Base-by-base conservation (phyloP, 1,140 invertebrate genomes). In the Dermatophagoides farinae region DNA sequence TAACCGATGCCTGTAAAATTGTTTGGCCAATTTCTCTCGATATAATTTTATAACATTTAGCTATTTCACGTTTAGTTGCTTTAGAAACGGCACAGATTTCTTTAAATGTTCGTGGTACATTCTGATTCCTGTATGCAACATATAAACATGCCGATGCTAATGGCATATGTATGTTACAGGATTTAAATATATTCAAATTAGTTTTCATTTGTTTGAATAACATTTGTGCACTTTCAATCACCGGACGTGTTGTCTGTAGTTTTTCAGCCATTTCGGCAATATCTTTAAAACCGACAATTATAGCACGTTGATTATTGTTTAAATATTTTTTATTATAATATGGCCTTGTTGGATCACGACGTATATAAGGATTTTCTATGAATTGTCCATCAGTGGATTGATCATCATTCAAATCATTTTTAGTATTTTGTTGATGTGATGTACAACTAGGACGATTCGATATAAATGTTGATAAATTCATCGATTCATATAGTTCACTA, bases 111-210 rank as follows among this genome's bases (percentile, higher is more conserved):
- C 95, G 79, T 0, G 93, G 92, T 0, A 97, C 95, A 11, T 89
- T 88, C 73, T 97, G 92, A 70, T 97, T 90, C 37, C 95, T 77
- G 71, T 93, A 98, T 0, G 93, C 92, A 65, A 99, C 97, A 70
- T 97, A 99, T 8, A 98, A 76, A 74, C 92, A 97, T 0, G 95
- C 92, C 0, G 93, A 93, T 0, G 91, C 88, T 31, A 31, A 31
- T 31, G 31, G 31, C 31, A 31, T 31, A 2, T 31, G 31, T 31
- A 31, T 31, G 31, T 8, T 31, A 31, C 31, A 4, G 31, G 31
- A 31, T 31, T 31, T 31, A 31, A 31, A 31, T 2, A 8, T 31
- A 31, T 31, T 31, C 31, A 31, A 31, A 4, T 89, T 87, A 72
- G 97, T 93, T 68, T 97, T 88, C 0, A 95, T 86, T 79, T 97